phyloP scores from a whole-genome alignment of 2,113 vertebrate genomes.

The Lanius collurio region DNA sequence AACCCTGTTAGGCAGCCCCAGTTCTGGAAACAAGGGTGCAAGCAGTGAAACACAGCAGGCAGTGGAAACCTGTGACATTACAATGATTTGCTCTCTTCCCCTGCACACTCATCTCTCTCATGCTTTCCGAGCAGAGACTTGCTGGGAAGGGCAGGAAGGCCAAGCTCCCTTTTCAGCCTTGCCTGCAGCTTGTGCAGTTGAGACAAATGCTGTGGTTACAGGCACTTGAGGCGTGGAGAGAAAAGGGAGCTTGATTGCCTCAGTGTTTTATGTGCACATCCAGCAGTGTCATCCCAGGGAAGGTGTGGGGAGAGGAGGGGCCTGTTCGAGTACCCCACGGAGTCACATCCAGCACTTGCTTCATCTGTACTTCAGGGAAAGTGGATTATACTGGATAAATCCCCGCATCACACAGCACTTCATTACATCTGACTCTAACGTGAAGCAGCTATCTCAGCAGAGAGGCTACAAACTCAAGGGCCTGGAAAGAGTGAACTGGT shows the following conservation, averaged over 20 bases:
- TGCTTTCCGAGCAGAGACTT: background rate
- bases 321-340: background rate
- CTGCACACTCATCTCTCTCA: accelerated
- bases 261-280: background rate
- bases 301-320: background rate
- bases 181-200: background rate
- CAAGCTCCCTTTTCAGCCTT: background rate
- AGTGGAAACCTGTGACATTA: background rate
- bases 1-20: background rate
- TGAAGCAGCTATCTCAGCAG: background rate
- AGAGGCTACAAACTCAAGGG: background rate
- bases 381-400: background rate
- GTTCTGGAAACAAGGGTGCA: background rate
- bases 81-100: background rate
- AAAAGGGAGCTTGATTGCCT: background rate
- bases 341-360: background rate
- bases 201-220: background rate
- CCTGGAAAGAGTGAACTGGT: background rate
- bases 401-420: background rate
- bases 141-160: background rate
- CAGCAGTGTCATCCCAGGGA: background rate
- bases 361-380: background rate
- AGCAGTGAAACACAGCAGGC: background rate
- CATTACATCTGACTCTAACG: background rate
- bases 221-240: accelerated